Conservation (phyloP, 2,888 invertebrate genomes). For the Eulithis testata region DNA sequence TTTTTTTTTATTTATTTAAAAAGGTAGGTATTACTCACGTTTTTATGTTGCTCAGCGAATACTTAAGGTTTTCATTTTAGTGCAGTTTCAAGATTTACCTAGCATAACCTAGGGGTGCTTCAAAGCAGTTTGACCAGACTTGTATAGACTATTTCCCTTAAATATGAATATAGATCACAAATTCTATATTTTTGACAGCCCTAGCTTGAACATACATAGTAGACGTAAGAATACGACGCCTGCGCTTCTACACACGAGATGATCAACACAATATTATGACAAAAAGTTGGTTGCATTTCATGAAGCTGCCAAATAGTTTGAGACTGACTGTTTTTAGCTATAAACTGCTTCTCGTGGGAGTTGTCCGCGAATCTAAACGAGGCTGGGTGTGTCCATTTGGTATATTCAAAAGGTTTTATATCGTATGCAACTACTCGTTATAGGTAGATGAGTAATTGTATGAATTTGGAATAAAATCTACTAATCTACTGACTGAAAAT, state of each 20-base stretch:
- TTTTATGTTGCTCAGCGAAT: too few species aligned
- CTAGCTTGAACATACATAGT: conserved; percentile 13
- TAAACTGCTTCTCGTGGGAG: conserved; percentile 19
- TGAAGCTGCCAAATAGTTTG: conserved; percentile 32
- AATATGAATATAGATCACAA: background rate
- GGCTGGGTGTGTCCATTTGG: conserved; percentile 5
- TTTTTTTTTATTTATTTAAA: too few species aligned
- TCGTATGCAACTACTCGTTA: too few species aligned
- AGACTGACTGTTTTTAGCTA: conserved; percentile 16
- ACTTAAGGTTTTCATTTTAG: too few species aligned
- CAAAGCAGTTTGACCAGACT: too few species aligned
- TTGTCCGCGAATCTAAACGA: background rate
- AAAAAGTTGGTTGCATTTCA: conserved; percentile 22
- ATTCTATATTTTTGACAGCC: conserved; percentile 19
- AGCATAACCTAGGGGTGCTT: too few species aligned
- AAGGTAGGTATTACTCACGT: too few species aligned
- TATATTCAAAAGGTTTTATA: background rate
- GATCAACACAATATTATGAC: conserved; percentile 29
- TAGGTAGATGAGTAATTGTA: too few species aligned
- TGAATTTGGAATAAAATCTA: too few species aligned
- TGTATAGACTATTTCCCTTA: too few species aligned
- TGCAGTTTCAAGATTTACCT: too few species aligned
- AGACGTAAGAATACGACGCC: conserved; percentile 28
- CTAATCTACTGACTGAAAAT: too few species aligned
- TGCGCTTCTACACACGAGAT: conserved; percentile 32